Percentiles rank a stretch among this genome's conserved stretches.
phyloP scores from a whole-genome alignment of 1,140 invertebrate species.

The Solen grandis region DNA sequence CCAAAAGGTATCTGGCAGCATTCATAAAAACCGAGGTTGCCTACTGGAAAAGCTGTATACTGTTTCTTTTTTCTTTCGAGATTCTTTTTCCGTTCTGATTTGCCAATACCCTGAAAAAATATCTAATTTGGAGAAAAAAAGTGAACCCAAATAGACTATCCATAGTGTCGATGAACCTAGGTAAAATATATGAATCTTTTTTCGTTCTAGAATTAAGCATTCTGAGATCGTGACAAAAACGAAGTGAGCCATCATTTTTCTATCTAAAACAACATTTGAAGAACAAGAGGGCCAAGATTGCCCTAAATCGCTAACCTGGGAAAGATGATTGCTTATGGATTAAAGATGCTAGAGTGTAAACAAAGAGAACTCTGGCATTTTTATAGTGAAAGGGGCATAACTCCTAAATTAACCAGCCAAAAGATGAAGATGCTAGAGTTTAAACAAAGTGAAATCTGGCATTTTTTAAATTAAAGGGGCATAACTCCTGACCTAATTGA shows the following conservation, averaged over 20 bases:
- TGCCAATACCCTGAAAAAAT: background rate
- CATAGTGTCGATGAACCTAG: background rate
- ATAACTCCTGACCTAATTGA: no score
- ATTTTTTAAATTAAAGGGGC: no score
- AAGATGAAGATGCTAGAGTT: no score
- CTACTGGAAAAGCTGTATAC: conserved; percentile 72
- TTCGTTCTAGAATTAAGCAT: conserved; percentile 38
- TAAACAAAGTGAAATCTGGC: no score
- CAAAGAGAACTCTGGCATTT: no score
- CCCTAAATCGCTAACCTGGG: no score
- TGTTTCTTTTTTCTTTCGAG: no score
- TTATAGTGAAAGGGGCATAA: no score
- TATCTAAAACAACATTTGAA: conserved; percentile 81
- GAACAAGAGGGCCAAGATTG: no score
- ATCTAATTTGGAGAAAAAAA: background rate
- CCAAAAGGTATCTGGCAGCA: conserved; percentile 30
- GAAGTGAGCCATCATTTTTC: conserved; percentile 80
- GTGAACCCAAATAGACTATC: background rate
- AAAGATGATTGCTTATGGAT: conserved; percentile 74
- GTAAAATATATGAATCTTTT: conserved; percentile 1
- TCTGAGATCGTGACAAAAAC: conserved; percentile 82
- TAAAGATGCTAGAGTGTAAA: no score
- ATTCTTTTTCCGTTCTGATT: conserved; percentile 62
- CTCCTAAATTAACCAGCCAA: no score
- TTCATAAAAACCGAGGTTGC: no score